Evolutionary conservation across 2,888 invertebrate genomes (phyloP).

Genomic region (Morinoia aosen): DNA sequence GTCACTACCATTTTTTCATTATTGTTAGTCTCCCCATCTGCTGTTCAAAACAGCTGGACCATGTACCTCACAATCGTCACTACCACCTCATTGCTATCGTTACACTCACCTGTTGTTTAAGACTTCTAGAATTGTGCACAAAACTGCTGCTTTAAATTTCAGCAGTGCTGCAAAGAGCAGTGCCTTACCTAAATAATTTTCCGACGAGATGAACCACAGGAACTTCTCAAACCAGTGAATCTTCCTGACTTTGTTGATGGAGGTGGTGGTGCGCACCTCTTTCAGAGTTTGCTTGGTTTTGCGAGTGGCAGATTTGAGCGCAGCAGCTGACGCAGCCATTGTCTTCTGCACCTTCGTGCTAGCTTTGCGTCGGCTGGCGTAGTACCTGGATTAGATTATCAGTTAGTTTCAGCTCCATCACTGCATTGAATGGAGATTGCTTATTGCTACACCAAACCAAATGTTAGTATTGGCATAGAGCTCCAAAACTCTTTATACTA

Average conservation of each 20-base stretch:
- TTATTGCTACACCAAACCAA: too few species aligned
- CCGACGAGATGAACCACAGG: slow-evolving; percentile 97
- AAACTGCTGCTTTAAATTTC: background rate
- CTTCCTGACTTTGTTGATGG: slow-evolving; percentile 93
- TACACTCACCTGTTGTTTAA: background rate
- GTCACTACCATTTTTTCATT: background rate
- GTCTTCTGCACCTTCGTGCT: slow-evolving; percentile 97
- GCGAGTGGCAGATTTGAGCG: slow-evolving; percentile 94
- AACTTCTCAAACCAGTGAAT: slow-evolving; percentile 99
- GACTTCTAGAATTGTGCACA: too few species aligned
- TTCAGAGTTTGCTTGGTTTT: slow-evolving; percentile 95
- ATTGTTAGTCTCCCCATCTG: too few species aligned
- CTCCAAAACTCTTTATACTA: too few species aligned
- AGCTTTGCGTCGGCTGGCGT: slow-evolving; percentile 89
- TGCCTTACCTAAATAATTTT: slow-evolving; percentile 78
- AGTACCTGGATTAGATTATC: slow-evolving; percentile 78
- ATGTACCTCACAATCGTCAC: slow-evolving; percentile 65
- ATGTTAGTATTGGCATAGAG: too few species aligned
- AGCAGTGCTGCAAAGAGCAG: background rate
- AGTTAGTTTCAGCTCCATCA: too few species aligned
- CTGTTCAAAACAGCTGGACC: slow-evolving; percentile 88
- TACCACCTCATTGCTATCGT: background rate
- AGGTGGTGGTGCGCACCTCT: slow-evolving; percentile 91
- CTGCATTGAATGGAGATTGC: too few species aligned
- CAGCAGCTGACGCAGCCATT: slow-evolving; percentile 91